A percentile compares a stretch with the other conserved stretches of the same genome.
Evolutionary conservation across 1,140 invertebrate species (phyloP).

Genomic region (Calephelis nemesis): DNA sequence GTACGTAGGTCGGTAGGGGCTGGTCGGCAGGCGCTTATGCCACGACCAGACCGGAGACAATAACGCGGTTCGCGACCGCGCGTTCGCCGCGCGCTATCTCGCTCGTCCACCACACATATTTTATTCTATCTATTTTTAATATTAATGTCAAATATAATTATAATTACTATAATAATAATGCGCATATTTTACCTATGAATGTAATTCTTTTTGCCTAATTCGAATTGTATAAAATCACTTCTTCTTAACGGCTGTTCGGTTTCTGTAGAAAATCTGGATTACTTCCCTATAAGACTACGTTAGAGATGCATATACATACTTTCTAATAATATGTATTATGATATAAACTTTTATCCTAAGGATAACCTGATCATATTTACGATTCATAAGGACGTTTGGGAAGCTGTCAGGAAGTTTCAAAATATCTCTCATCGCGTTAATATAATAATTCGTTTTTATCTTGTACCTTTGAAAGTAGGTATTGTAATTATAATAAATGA

Average conservation of each 20-base stretch:
- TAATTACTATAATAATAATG: conserved; percentile 76
- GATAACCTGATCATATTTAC: conserved; percentile 75
- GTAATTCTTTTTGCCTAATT: conserved; percentile 78
- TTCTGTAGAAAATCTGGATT: conserved; percentile 73
- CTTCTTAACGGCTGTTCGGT: conserved; percentile 68
- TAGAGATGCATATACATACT: conserved; percentile 76
- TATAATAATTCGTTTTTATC: conserved; percentile 77
- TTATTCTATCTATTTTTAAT: conserved; percentile 79
- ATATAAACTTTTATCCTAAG: conserved; percentile 78
- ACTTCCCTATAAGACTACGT: conserved; percentile 76
- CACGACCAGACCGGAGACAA: conserved; percentile 56
- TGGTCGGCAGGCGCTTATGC: conserved; percentile 30
- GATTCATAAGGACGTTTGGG: conserved; percentile 68
- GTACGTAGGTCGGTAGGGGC: conserved; percentile 40
- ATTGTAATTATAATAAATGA: conserved; percentile 78
- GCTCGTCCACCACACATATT: conserved; percentile 78
- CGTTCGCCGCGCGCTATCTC: conserved; percentile 62
- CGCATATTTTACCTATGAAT: conserved; percentile 78
- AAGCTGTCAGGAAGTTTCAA: conserved; percentile 72
- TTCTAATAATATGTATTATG: conserved; percentile 77
- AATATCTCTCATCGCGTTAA: conserved; percentile 77
- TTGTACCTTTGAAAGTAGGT: conserved; percentile 77
- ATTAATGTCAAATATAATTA: conserved; percentile 78
- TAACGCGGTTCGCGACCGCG: conserved; percentile 54
- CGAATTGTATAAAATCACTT: conserved; percentile 77